These are phyloP conservation scores for Glyphotaelius pellucidus DNA, from an alignment of 2,888 invertebrate genomes.

Conservation along the genomic window DNA sequence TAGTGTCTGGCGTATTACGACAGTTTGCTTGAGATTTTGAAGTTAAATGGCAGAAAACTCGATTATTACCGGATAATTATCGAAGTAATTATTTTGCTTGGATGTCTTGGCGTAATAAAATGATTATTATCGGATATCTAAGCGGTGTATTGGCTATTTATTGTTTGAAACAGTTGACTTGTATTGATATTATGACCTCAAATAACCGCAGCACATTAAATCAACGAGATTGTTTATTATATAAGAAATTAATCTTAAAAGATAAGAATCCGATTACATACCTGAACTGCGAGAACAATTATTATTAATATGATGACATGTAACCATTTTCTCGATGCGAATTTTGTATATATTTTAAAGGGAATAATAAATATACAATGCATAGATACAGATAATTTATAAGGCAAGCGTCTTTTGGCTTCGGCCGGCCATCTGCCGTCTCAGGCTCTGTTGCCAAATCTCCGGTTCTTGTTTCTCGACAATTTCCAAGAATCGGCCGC, in stretches of 20 bases:
- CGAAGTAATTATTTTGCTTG: not conserved
- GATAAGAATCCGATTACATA: not conserved
- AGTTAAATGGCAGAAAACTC: not conserved
- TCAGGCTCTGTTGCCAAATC: conserved; percentile 61
- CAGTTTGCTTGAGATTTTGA: not conserved
- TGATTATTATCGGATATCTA: not conserved
- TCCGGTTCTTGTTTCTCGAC: conserved; percentile 47
- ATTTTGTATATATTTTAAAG: not conserved
- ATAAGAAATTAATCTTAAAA: not conserved
- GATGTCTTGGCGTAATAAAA: not conserved
- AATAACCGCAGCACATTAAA: conserved; percentile 7
- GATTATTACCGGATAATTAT: not conserved
- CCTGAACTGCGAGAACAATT: not conserved
- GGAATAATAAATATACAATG: not conserved
- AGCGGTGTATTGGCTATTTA: not conserved
- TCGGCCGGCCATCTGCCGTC: conserved; percentile 52
- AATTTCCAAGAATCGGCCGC: conserved; percentile 58
- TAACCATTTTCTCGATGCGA: not conserved
- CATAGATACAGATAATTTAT: conserved; percentile 13
- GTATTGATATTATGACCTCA: conserved; percentile 21
- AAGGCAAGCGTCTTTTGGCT: conserved; percentile 18
- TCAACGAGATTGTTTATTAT: conserved; percentile 2
- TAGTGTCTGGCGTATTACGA: not conserved
- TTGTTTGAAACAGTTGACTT: not conserved
- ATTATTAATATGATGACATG: not conserved